phyloP scores from a whole-genome alignment of 53 echinoderm and acorn worm genomes.

The Mesocentrotus franciscanus region DNA sequence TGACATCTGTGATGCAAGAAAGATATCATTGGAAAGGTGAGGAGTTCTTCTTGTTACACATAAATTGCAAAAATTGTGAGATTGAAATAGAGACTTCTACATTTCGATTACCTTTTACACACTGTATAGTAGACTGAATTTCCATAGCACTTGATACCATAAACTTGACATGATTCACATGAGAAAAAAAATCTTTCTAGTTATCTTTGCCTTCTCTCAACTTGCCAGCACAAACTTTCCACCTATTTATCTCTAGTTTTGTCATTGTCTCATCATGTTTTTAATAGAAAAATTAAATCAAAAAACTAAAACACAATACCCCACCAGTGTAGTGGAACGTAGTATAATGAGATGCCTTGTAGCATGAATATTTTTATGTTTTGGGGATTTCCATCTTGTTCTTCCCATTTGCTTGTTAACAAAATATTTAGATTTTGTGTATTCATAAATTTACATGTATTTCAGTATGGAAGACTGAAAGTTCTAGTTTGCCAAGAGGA shows the following conservation, averaged over 20 bases:
- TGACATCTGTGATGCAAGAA: too few relatives aligned
- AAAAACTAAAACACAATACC: not conserved
- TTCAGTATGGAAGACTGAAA: conserved; percentile 39
- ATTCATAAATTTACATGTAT: not conserved
- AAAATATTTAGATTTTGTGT: conserved; percentile 28
- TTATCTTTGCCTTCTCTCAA: conserved; percentile 10
- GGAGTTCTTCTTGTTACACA: too few relatives aligned
- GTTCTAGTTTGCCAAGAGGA: conserved; percentile 29
- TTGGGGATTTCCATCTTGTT: too few relatives aligned
- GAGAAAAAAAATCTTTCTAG: not conserved
- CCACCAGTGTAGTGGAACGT: not conserved
- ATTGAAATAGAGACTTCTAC: too few relatives aligned
- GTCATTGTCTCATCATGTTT: not conserved
- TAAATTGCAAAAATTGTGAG: too few relatives aligned
- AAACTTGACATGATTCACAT: too few relatives aligned
- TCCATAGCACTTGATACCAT: too few relatives aligned
- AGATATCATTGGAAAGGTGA: too few relatives aligned
- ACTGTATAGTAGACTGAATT: too few relatives aligned
- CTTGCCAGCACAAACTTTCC: not conserved
- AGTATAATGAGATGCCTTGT: conserved; percentile 3
- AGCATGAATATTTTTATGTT: not conserved
- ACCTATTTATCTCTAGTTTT: not conserved
- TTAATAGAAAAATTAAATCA: not conserved
- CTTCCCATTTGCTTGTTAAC: not conserved
- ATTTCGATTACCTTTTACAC: too few relatives aligned